These are phyloP conservation scores for Arenaria interpres DNA, from an alignment of 2,113 vertebrate genomes.

Conservation along the genomic window DNA sequence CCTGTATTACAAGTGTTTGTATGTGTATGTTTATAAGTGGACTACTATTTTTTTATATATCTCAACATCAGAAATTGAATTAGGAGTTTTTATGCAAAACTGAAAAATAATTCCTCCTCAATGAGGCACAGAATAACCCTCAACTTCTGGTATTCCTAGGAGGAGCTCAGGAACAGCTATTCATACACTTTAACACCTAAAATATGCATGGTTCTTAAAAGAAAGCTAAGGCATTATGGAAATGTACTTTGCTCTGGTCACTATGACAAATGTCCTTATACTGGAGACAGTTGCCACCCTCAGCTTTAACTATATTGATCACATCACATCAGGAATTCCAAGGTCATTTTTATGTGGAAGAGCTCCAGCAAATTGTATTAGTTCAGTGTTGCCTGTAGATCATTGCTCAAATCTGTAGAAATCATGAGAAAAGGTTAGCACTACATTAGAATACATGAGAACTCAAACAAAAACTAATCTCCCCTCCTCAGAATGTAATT, in stretches of 20 bases:
- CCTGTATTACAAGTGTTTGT: background rate
- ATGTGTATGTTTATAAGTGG: background rate
- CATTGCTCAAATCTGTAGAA: background rate
- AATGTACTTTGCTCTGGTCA: background rate
- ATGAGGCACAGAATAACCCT: background rate
- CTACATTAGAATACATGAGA: background rate
- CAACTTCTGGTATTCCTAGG: background rate
- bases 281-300: background rate
- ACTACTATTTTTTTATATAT: background rate
- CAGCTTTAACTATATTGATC: background rate
- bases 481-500: background rate
- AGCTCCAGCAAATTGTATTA: background rate
- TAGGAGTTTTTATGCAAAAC: background rate
- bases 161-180: background rate
- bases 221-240: background rate
- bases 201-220: background rate
- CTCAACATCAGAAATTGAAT: background rate
- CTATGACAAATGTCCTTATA: background rate
- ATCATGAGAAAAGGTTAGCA: background rate
- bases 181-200: background rate
- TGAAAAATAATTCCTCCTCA: background rate
- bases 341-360: background rate
- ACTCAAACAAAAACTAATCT: background rate
- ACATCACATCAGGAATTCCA: background rate
- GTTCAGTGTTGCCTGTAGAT: background rate